Evolutionary conservation across 2,113 vertebrate genomes (phyloP).

Genomic region (Tragelaphus scriptus): DNA sequence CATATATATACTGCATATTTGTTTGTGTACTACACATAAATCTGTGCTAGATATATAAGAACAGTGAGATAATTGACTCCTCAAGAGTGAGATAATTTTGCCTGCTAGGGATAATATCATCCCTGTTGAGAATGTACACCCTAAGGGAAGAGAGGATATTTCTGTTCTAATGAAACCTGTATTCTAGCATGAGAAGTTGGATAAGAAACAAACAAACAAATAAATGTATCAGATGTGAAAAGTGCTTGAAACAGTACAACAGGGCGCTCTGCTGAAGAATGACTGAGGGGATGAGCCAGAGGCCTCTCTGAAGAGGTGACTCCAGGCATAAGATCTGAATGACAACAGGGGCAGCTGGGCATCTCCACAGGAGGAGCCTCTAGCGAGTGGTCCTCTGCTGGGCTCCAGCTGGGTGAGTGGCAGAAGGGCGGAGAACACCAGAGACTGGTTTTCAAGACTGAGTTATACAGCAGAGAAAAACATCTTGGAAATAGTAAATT

Average conservation of each 20-base stretch:
- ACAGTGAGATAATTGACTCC: not conserved
- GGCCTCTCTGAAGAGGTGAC: not conserved
- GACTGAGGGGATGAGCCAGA: not conserved
- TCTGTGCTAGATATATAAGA: not conserved
- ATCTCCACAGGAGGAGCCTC: too few relatives aligned
- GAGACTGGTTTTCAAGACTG: not conserved
- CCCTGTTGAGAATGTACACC: not conserved
- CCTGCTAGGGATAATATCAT: not conserved
- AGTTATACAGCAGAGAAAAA: not conserved
- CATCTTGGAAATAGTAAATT: not conserved
- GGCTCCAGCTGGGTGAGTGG: not conserved
- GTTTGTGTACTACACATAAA: not conserved
- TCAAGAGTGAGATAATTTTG: not conserved
- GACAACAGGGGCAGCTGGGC: not conserved
- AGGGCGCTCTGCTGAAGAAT: not conserved
- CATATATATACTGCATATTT: not conserved
- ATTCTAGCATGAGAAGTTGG: not conserved
- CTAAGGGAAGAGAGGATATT: not conserved
- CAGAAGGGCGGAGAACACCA: too few relatives aligned
- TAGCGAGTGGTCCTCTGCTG: not conserved
- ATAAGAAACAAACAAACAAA: not conserved
- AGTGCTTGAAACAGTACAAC: not conserved
- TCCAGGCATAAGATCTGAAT: not conserved
- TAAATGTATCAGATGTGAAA: not conserved
- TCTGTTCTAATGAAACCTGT: not conserved